A percentile compares a stretch with the other conserved stretches of the same genome.
Evolutionary conservation across 2,888 invertebrate genomes (phyloP).

Genomic region (Tetramorium bicarinatum): DNA sequence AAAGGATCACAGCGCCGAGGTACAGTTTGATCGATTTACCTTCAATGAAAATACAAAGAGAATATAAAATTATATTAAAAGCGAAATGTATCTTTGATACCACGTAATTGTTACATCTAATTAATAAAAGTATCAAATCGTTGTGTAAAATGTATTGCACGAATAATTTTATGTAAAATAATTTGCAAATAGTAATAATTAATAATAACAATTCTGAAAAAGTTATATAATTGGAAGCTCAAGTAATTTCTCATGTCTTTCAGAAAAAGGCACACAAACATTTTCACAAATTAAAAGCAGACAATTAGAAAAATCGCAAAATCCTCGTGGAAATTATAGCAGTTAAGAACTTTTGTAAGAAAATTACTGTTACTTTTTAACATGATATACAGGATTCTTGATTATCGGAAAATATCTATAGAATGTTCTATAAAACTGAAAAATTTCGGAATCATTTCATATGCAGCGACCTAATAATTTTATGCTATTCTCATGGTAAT

Average conservation of each 20-base stretch:
- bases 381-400: neutral
- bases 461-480: constrained; percentile 37
- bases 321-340: neutral
- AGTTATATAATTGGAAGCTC: neutral
- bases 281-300: neutral
- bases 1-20: constrained; percentile 29
- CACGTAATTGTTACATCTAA: neutral
- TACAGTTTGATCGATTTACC: constrained; percentile 26
- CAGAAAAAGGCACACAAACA: neutral
- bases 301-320: neutral
- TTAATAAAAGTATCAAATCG: neutral
- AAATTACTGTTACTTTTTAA: neutral
- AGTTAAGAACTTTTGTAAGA: neutral
- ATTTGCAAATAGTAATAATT: neutral
- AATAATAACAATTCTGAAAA: neutral
- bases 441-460: constrained; percentile 32
- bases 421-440: constrained; percentile 2
- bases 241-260: neutral
- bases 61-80: constrained; percentile 1
- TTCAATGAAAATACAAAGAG: constrained; percentile 15
- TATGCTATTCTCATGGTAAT: constrained; percentile 30
- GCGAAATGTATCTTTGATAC: neutral
- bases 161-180: neutral
- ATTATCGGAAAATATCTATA: neutral
- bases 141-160: neutral